These are phyloP conservation scores for Euplagia quadripunctaria DNA, from an alignment of 2,888 invertebrate genomes.

Conservation along the genomic window DNA sequence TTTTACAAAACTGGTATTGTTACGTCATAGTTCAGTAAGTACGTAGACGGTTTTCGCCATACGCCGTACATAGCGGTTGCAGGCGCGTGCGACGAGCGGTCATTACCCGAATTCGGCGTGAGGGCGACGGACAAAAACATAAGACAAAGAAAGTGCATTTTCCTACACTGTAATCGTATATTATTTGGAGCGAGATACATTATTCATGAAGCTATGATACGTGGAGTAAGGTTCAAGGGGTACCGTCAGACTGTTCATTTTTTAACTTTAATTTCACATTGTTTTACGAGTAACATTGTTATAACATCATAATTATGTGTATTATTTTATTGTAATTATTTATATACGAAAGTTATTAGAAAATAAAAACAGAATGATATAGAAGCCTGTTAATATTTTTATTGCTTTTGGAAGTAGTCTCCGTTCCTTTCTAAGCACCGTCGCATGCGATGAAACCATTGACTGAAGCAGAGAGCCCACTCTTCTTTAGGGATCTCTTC, in stretches of 20 bases:
- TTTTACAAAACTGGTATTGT: background rate
- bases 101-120: conserved; percentile 68
- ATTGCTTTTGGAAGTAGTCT: too few relatives aligned
- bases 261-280: background rate
- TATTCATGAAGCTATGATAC: conserved; percentile 84
- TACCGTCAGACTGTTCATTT: conserved; percentile 57
- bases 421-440: too few relatives aligned
- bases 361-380: too few relatives aligned
- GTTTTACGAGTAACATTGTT: background rate
- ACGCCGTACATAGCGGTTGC: conserved; percentile 8
- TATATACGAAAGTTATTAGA: background rate
- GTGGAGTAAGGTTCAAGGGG: conserved; percentile 76
- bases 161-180: conserved; percentile 79
- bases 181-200: conserved; percentile 83
- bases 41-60: conserved; percentile 16
- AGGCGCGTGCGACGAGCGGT: conserved; percentile 49
- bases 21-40: conserved; percentile 14
- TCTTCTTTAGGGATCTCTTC: too few relatives aligned
- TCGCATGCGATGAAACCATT: too few relatives aligned
- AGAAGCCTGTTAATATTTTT: too few relatives aligned
- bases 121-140: conserved; percentile 42
- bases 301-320: background rate
- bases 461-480: too few relatives aligned
- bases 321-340: background rate
- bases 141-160: conserved; percentile 85